phyloP scores from a whole-genome alignment of 2,797 vertebrate species.

The Brachymystax lenok region DNA sequence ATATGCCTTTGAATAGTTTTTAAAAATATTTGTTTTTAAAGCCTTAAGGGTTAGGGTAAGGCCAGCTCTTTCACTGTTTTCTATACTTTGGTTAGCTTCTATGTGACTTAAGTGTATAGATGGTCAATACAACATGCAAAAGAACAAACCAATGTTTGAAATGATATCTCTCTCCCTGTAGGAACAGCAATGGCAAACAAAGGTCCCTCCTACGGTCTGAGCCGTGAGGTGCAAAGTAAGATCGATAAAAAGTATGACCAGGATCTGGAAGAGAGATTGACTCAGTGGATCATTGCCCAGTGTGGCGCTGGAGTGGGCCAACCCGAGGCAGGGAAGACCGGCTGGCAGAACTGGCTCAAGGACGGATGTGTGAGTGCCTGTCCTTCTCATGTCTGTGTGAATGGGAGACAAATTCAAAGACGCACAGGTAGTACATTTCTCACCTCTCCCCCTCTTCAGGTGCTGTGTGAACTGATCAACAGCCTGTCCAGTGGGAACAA shows the following conservation, averaged over 20 bases:
- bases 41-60: not conserved
- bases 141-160: not conserved
- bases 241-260: conserved; percentile 96
- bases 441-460: conserved; percentile 60
- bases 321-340: conserved; percentile 82
- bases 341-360: conserved; percentile 95
- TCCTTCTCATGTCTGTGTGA: not conserved
- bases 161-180: conserved; percentile 31
- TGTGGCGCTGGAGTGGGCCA: conserved; percentile 73
- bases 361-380: conserved; percentile 85
- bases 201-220: conserved; percentile 89
- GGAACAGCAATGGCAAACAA: conserved; percentile 86
- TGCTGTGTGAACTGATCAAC: conserved; percentile 91
- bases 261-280: conserved; percentile 88
- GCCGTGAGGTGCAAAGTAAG: conserved; percentile 89
- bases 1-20: not conserved
- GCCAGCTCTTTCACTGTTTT: not conserved
- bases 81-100: not conserved
- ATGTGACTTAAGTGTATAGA: no score
- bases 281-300: conserved; percentile 88
- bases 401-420: not conserved
- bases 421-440: not conserved
- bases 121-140: not conserved
- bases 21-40: not conserved
- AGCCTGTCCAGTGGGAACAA: conserved; percentile 81